These are phyloP conservation scores for Progne subis DNA, from an alignment of 2,113 vertebrate genomes.

Conservation along the genomic window DNA sequence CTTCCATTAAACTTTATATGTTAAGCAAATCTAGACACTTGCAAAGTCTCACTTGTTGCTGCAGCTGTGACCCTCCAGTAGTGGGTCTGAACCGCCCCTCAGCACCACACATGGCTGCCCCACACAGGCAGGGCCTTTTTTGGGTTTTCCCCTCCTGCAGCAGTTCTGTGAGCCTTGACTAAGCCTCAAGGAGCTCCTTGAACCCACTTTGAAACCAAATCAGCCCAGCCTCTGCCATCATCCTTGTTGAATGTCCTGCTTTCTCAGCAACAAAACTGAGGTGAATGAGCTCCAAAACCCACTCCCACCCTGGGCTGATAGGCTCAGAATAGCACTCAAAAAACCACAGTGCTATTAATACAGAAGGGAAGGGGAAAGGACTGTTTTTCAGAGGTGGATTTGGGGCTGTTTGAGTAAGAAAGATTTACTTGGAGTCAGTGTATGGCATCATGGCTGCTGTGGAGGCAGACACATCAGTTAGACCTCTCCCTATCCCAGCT, in stretches of 20 bases:
- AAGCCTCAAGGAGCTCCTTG: neutral
- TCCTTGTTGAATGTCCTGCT: neutral
- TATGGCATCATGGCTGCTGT: neutral
- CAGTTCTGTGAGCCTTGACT: neutral
- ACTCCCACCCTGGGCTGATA: neutral
- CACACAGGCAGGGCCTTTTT: neutral
- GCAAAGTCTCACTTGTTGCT: neutral
- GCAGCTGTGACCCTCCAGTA: neutral
- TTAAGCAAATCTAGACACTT: neutral
- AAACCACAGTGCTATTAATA: neutral
- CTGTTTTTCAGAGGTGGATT: neutral
- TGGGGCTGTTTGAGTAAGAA: neutral
- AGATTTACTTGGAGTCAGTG: neutral
- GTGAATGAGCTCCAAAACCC: neutral
- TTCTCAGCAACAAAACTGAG: neutral
- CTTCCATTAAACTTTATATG: neutral
- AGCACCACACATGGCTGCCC: neutral
- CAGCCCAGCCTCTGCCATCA: neutral
- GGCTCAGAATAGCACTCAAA: neutral
- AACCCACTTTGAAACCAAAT: neutral
- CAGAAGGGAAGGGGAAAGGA: neutral
- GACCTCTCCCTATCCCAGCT: neutral
- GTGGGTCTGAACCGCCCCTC: neutral
- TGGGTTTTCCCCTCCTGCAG: fast-evolving
- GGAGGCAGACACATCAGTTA: neutral